phyloP scores from a whole-genome alignment of 2,113 vertebrate species.

The Ramphastos sulfuratus region DNA sequence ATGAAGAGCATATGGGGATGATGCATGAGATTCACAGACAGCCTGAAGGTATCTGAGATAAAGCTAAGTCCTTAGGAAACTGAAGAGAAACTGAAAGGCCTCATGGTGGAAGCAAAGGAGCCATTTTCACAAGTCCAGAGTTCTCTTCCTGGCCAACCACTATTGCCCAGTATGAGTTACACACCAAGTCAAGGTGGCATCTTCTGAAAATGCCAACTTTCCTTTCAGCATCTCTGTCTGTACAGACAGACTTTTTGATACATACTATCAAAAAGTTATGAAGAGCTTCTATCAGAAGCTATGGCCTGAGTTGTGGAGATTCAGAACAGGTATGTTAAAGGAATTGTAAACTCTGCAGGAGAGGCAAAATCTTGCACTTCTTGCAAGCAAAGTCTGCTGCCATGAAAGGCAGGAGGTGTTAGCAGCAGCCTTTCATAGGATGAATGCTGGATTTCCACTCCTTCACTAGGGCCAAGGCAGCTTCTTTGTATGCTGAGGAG shows the following conservation, averaged over 20 bases:
- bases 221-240: background rate
- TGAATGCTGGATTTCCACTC: background rate
- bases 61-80: background rate
- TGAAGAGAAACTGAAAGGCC: background rate
- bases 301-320: background rate
- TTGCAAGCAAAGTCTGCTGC: background rate
- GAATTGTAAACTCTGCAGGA: background rate
- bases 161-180: background rate
- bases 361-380: background rate
- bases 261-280: too few relatives aligned
- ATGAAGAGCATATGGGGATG: slow-evolving; percentile 7
- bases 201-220: background rate
- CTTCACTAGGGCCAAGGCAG: slow-evolving; percentile 47
- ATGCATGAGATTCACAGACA: background rate
- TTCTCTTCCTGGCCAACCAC: background rate
- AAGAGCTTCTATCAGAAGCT: too few relatives aligned
- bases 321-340: background rate
- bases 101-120: background rate
- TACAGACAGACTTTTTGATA: background rate
- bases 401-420: background rate
- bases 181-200: background rate
- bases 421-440: background rate
- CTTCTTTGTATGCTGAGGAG: slow-evolving; percentile 39
- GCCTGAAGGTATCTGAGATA: background rate
- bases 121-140: background rate